A percentile compares a stretch with the other conserved stretches of the same genome.
phyloP scores from a whole-genome alignment of 2,888 invertebrate genomes.

The Alloscopus bannaensis region DNA sequence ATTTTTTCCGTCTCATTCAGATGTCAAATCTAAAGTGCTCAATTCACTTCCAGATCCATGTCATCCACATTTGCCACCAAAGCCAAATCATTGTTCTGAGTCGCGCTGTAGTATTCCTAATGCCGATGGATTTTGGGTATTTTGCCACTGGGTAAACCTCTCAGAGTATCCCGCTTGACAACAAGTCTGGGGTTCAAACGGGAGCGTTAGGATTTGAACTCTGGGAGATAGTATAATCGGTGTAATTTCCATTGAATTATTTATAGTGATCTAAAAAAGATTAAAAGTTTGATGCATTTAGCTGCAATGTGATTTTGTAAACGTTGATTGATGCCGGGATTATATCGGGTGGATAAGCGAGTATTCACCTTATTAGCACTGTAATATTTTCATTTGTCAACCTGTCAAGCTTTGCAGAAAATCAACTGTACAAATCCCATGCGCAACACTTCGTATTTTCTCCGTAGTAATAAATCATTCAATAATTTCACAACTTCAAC shows the following conservation, averaged over 20 bases:
- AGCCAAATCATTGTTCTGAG: not conserved
- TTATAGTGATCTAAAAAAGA: not conserved
- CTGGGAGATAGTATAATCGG: not conserved
- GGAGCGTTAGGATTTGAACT: not conserved
- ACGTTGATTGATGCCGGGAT: not conserved
- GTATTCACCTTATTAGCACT: too few relatives aligned
- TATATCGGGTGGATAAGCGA: too few relatives aligned
- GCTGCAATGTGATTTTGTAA: not conserved
- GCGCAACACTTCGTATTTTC: too few relatives aligned
- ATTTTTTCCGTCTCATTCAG: conserved; percentile 12
- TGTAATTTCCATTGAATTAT: not conserved
- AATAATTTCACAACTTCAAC: too few relatives aligned
- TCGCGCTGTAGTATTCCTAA: not conserved
- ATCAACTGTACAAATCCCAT: too few relatives aligned
- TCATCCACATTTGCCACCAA: conserved; percentile 1
- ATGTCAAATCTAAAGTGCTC: too few relatives aligned
- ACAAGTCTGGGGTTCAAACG: not conserved
- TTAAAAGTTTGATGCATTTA: not conserved
- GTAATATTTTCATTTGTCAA: too few relatives aligned
- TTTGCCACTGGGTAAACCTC: not conserved
- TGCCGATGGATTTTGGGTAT: too few relatives aligned
- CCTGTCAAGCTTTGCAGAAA: too few relatives aligned
- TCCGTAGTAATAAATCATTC: too few relatives aligned
- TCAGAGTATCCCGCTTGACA: not conserved
- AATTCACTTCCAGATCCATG: too few relatives aligned